Conservation (phyloP, 1,140 invertebrate species). For the Macrotrachela quadricornifera region DNA sequence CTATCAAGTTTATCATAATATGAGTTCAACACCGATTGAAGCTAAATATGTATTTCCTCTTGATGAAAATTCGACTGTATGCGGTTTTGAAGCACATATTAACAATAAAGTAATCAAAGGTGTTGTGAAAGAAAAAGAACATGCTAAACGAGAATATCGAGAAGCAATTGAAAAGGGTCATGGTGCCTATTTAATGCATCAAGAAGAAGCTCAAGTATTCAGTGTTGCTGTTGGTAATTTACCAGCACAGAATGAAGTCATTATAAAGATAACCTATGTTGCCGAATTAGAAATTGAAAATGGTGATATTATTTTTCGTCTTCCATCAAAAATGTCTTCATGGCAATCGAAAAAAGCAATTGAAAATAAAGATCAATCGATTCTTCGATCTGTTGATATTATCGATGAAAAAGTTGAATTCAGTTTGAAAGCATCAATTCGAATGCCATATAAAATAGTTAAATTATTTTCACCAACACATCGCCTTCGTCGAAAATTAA, state of each 20-base stretch:
- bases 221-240: conserved; percentile 32
- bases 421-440: conserved; percentile 15
- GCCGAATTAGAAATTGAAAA: conserved; percentile 31
- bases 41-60: conserved; percentile 32
- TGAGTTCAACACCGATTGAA: conserved; percentile 18
- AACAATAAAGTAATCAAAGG: conserved; percentile 31
- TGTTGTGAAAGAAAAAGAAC: conserved; percentile 33
- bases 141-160: conserved; percentile 29
- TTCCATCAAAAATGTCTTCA: conserved; percentile 26
- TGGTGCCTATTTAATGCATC: conserved; percentile 32
- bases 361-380: not conserved
- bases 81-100: conserved; percentile 32
- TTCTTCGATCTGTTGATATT: too few species aligned
- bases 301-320: conserved; percentile 25
- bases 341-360: conserved; percentile 15
- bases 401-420: not conserved
- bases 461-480: conserved; percentile 20
- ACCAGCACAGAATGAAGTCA: conserved; percentile 22
- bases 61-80: conserved; percentile 27
- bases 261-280: conserved; percentile 34
- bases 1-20: conserved; percentile 23
- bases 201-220: conserved; percentile 31
- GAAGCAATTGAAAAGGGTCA: conserved; percentile 31
- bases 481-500: not conserved
- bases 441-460: conserved; percentile 29